Evolutionary conservation across 2,113 vertebrate species (phyloP).

Genomic region (Noctilio leporinus): DNA sequence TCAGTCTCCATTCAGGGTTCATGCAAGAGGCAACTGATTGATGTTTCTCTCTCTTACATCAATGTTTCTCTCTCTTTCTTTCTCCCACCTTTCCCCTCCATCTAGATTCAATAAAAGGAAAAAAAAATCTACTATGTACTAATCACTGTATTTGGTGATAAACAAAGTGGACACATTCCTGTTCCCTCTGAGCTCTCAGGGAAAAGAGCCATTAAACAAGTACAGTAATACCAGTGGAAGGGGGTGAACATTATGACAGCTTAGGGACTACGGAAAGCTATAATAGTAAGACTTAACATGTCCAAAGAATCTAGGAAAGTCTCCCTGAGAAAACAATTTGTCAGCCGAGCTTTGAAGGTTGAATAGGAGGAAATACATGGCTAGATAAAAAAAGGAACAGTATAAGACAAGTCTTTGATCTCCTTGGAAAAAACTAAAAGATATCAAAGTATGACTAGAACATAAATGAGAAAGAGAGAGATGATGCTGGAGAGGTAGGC

Average conservation of each 20-base stretch:
- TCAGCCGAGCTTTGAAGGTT: background rate
- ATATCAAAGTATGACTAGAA: background rate
- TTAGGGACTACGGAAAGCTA: background rate
- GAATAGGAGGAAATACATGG: background rate
- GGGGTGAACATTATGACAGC: background rate
- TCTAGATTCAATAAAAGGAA: too few relatives aligned
- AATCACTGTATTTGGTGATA: background rate
- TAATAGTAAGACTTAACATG: background rate
- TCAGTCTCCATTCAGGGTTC: too few relatives aligned
- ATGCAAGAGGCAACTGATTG: too few relatives aligned
- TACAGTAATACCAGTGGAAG: background rate
- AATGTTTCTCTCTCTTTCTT: too few relatives aligned
- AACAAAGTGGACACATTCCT: background rate
- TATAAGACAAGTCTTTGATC: background rate
- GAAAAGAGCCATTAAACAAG: conserved; percentile 1
- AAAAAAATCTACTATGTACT: background rate
- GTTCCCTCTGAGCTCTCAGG: background rate
- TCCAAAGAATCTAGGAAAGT: background rate
- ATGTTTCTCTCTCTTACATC: too few relatives aligned
- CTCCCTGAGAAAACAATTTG: background rate
- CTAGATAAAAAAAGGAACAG: background rate
- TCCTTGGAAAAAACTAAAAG: conserved; percentile 13
- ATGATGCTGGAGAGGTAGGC: background rate
- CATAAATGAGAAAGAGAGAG: background rate
- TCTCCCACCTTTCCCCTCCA: too few relatives aligned